These are phyloP conservation scores for Hydrocynus forskahlii DNA, from an alignment of 2,797 vertebrate species.

Conservation along the genomic window DNA sequence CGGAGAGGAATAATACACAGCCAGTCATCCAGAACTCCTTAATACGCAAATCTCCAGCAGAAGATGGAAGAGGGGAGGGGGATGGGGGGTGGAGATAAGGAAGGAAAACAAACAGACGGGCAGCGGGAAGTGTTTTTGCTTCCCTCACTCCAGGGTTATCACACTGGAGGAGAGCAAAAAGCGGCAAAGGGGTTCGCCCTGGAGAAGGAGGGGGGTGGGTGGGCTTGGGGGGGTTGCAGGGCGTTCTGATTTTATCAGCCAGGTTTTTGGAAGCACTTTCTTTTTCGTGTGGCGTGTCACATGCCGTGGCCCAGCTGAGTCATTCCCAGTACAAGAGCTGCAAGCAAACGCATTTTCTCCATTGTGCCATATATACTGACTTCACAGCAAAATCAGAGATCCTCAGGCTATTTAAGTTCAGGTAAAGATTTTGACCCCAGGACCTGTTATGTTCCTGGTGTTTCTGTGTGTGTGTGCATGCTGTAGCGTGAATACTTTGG, in stretches of 20 bases:
- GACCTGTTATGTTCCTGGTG: too few relatives aligned
- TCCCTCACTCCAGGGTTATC: constrained; percentile 51
- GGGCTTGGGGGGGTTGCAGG: background rate
- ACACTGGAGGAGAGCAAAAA: constrained; percentile 28
- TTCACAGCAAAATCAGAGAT: too few relatives aligned
- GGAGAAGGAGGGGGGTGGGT: background rate
- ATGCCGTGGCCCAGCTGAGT: constrained; percentile 39
- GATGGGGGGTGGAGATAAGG: constrained; percentile 54
- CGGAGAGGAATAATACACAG: constrained; percentile 77
- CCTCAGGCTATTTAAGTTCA: too few relatives aligned
- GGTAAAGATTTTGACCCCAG: too few relatives aligned
- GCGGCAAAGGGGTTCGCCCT: constrained; percentile 39
- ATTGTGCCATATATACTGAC: too few relatives aligned
- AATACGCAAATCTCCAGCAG: constrained; percentile 74
- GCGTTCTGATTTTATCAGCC: constrained; percentile 31
- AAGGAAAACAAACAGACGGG: constrained; percentile 57
- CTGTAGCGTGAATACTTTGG: too few relatives aligned
- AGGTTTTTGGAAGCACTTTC: constrained; percentile 37
- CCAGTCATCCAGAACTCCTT: constrained; percentile 78
- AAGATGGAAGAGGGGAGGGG: constrained; percentile 53
- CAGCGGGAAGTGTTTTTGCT: constrained; percentile 53
- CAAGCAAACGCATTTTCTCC: background rate
- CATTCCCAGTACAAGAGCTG: constrained; percentile 9
- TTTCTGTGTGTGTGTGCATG: too few relatives aligned
- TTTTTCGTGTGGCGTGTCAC: constrained; percentile 45